Percentiles rank a stretch among this genome's conserved stretches.
These are phyloP conservation scores for Macaria liturata DNA, from an alignment of 2,888 invertebrate genomes.

Conservation along the genomic window DNA sequence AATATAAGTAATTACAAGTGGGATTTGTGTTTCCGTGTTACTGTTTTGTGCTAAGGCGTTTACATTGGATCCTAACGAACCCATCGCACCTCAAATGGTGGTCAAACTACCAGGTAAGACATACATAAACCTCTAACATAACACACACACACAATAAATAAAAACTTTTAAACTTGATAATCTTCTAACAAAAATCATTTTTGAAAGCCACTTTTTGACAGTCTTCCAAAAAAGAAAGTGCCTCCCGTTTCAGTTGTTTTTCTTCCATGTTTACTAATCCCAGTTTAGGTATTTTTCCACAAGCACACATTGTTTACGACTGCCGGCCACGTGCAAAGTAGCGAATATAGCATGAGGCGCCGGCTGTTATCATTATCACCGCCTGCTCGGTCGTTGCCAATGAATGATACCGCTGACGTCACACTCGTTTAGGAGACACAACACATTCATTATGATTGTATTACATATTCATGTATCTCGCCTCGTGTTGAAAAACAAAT, in stretches of 20 bases:
- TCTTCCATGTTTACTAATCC: no score
- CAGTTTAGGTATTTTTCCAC: no score
- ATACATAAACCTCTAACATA: slow-evolving; percentile 25
- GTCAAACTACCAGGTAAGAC: slow-evolving; percentile 79
- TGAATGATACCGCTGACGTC: slow-evolving; percentile 45
- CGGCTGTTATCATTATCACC: slow-evolving; percentile 54
- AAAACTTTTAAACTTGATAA: no score
- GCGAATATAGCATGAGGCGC: slow-evolving; percentile 52
- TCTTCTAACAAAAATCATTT: no score
- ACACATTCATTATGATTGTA: no score
- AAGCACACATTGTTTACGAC: slow-evolving; percentile 41
- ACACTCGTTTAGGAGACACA: slow-evolving; percentile 14
- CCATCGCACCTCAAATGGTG: slow-evolving; percentile 78
- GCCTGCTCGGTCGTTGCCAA: slow-evolving; percentile 49
- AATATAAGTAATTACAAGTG: slow-evolving; percentile 78
- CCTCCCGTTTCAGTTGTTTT: no score
- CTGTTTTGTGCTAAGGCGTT: slow-evolving; percentile 66
- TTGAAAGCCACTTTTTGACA: no score
- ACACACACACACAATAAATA: slow-evolving; percentile 11
- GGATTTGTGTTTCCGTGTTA: slow-evolving; percentile 76
- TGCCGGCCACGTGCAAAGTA: slow-evolving; percentile 41
- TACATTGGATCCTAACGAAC: slow-evolving; percentile 81
- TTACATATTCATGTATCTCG: no score
- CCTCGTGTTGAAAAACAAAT: no score
- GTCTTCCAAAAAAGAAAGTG: no score